These are phyloP conservation scores for Caenorhabditis wallacei DNA, from an alignment of 2,888 invertebrate genomes.

Conservation along the genomic window DNA sequence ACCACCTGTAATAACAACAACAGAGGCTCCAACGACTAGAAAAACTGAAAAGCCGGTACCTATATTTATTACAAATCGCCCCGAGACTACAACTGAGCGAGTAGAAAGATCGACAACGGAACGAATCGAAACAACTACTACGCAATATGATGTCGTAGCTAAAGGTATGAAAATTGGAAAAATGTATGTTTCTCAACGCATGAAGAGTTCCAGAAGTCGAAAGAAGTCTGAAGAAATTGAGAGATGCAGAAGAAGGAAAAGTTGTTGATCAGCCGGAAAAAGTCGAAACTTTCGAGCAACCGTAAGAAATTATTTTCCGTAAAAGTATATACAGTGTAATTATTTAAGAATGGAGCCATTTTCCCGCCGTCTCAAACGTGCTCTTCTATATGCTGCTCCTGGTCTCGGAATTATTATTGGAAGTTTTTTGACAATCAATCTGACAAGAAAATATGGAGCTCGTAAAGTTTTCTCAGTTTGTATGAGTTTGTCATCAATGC, in stretches of 20 bases:
- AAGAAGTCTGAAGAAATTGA: slow-evolving; percentile 50
- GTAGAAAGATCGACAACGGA: slow-evolving; percentile 22
- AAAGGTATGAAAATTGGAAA: slow-evolving; percentile 25
- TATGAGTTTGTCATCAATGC: slow-evolving; percentile 12
- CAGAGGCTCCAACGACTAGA: slow-evolving; percentile 25
- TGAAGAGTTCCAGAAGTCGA: slow-evolving; percentile 51
- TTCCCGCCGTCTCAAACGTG: slow-evolving; percentile 12
- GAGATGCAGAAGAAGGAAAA: slow-evolving; percentile 55
- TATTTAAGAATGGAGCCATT: slow-evolving; percentile 30
- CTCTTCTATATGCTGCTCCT: slow-evolving; percentile 48
- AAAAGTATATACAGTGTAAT: not conserved
- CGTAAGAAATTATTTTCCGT: not conserved
- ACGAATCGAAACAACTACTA: slow-evolving; percentile 10
- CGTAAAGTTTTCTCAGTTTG: slow-evolving; percentile 41
- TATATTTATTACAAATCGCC: slow-evolving; percentile 57
- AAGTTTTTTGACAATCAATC: slow-evolving; percentile 12
- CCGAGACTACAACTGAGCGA: slow-evolving; percentile 38
- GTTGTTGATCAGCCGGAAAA: not conserved
- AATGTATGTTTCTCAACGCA: not conserved
- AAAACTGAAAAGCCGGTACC: slow-evolving; percentile 54
- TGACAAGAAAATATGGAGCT: slow-evolving; percentile 30
- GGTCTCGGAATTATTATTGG: slow-evolving; percentile 59
- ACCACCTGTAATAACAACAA: slow-evolving; percentile 22
- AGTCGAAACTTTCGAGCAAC: slow-evolving; percentile 7
- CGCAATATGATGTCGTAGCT: slow-evolving; percentile 41